phyloP scores from a whole-genome alignment of 2,113 vertebrate species.

The Hippocampus zosterae region DNA sequence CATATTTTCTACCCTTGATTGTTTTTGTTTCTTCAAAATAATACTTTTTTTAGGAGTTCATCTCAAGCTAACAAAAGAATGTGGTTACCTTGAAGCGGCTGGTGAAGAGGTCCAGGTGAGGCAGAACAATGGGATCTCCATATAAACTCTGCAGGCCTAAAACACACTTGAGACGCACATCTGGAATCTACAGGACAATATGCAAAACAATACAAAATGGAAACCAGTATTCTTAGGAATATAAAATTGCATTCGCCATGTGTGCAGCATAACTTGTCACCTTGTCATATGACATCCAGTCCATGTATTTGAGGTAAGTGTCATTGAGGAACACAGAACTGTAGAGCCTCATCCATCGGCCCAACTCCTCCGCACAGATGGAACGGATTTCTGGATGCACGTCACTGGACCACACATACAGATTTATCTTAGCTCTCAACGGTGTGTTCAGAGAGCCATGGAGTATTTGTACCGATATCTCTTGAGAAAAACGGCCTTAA shows the following conservation, averaged over 20 bases:
- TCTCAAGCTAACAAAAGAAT: not conserved
- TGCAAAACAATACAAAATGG: not conserved
- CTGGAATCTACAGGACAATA: conserved; percentile 72
- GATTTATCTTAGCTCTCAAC: not conserved
- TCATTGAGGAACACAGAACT: conserved; percentile 80
- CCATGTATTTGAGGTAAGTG: conserved; percentile 85
- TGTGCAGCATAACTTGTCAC: conserved; percentile 31
- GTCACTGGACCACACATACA: conserved; percentile 66
- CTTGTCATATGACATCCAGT: conserved; percentile 91
- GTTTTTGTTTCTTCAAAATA: not conserved
- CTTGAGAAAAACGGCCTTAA: conserved; percentile 85
- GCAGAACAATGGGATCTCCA: conserved; percentile 70
- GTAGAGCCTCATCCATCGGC: conserved; percentile 82
- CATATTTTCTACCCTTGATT: not conserved
- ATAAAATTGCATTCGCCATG: not conserved
- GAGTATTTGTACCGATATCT: conserved; percentile 77
- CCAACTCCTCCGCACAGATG: conserved; percentile 84
- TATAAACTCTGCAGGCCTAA: conserved; percentile 80
- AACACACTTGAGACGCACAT: conserved; percentile 85
- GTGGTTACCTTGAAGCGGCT: conserved; percentile 83
- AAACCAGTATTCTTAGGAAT: not conserved
- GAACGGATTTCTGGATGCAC: conserved; percentile 84
- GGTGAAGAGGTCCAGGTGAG: conserved; percentile 86
- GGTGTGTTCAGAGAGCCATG: not conserved
- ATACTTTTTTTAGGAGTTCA: not conserved